Evolutionary conservation across 2,797 vertebrate species (phyloP).

Genomic region (Harpagifer antarcticus): DNA sequence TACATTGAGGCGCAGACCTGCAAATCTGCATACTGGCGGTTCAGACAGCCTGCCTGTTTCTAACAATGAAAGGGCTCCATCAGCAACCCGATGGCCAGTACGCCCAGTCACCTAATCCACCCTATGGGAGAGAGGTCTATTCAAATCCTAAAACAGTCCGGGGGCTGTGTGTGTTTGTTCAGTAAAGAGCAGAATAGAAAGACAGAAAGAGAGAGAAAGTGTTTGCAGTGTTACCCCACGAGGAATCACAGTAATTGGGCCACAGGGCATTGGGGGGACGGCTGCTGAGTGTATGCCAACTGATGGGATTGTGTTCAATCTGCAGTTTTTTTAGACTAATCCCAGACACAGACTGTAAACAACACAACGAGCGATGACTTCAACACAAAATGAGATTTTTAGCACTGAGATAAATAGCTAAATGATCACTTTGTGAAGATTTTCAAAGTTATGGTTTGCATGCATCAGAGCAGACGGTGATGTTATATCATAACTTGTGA

Average conservation of each 20-base stretch:
- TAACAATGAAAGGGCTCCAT: slow-evolving; percentile 84
- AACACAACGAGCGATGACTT: slow-evolving; percentile 6
- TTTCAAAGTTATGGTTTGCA: slow-evolving; percentile 23
- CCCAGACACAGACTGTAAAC: slow-evolving; percentile 30
- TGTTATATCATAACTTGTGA: slow-evolving; percentile 29
- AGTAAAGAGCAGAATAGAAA: slow-evolving; percentile 47
- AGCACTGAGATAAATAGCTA: not conserved
- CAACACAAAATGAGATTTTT: slow-evolving; percentile 10
- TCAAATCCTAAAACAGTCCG: slow-evolving; percentile 70
- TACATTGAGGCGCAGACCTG: slow-evolving; percentile 29
- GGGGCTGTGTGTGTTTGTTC: slow-evolving; percentile 61
- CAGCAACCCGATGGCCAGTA: slow-evolving; percentile 79
- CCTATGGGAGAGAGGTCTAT: slow-evolving; percentile 72
- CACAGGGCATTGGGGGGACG: slow-evolving; percentile 50
- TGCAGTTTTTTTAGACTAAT: slow-evolving; percentile 49
- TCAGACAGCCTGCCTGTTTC: slow-evolving; percentile 68
- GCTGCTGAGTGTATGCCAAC: slow-evolving; percentile 35
- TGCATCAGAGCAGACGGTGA: not conserved
- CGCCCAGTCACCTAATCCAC: slow-evolving; percentile 81
- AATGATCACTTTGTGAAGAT: not conserved
- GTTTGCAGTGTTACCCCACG: slow-evolving; percentile 60
- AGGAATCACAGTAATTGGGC: slow-evolving; percentile 72
- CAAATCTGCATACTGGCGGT: slow-evolving; percentile 56
- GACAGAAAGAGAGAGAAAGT: slow-evolving; percentile 32
- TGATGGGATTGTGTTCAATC: slow-evolving; percentile 56